Evolutionary conservation across 2,797 vertebrate species (phyloP), one percentile per base, ranked within the genome.

Genomic region (Pipistrellus pipistrellus): DNA sequence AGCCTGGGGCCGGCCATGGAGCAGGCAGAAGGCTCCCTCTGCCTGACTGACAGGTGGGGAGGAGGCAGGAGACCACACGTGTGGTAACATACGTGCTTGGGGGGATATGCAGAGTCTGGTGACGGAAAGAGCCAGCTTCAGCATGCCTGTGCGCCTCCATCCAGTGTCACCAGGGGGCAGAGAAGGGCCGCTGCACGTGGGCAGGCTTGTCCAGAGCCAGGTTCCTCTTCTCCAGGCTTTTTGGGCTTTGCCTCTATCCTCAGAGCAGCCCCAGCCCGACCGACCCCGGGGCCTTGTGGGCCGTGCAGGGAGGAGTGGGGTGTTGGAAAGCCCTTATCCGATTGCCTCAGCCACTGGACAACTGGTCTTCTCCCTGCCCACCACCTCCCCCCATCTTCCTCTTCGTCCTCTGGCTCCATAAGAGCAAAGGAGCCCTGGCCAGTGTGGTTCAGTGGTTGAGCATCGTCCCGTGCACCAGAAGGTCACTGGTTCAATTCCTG

Each of bases 251-350:
- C 4, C 0, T n/a, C n/a, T 10, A 21, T 23, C 41, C 32, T 51
- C 55, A 53, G 18, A n/a, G 78, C 69, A 73, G 25, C 32, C 69
- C 25, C 55, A 51, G 44, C 25, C 68, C 5, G 8, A 12, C 3
- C 4, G 3, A 8, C 5, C 1, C 5, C 1, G 0, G 41, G 66
- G 8, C n/a, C 78, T 27, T 48, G 32, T 51, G 8, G 9, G 4
- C 18, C 25, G 46, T 27, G 69, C 46, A 35, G 76, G 15, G 51
- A 59, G n/a, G 38, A 57, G 20, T 3, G 8, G 18, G 25, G 25
- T 64, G n/a, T 6, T 13, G 2, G 32, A 32, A 73, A 53, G 32
- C 27, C 13, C 0, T 12, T 25, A 51, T 32, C 44, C 7, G 30
- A 38, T 9, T 14, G 35, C 32, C 20, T 84, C 46, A 55, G 77